Evolutionary conservation across 2,797 vertebrate species (phyloP), one percentile per base, ranked within the genome.

Genomic region (Spizella passerina): DNA sequence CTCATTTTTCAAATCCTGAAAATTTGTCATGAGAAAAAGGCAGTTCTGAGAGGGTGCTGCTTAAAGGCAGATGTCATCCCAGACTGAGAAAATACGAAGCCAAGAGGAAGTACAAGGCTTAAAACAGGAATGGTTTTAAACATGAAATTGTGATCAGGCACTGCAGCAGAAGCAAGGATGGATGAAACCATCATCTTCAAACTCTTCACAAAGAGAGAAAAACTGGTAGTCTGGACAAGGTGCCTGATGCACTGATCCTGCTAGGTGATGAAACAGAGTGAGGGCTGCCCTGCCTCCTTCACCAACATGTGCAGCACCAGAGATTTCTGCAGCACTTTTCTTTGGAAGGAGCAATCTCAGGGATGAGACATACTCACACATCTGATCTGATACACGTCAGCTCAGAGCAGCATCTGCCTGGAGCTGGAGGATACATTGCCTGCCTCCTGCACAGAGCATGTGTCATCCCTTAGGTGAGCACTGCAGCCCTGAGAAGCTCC

Each of bases 21-120:
- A 73, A 79, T 84, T 72, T 75, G 17, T 82, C 71, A 55, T 47
- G 27, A 93, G 49, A 76, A 93, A 94, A 88, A 94, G 44, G 88
- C 93, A 94, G 88, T 36, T 90, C 80, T 73, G 56, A 50, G 61
- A 93, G 43, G 22, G 53, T 61, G 69, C 82, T 8, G 15, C 83
- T 95, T 76, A 88, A 92, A 95, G 94, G 93, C 96, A 96, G 93
- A 90, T 95, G 92, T 88, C 90, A 75, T 43, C 70, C 90, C 96
- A 95, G 95, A 91, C 91, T 90, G 87, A 86, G 77, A 55, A 88
- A 69, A 18, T 66, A 81, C 1, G 66, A 88, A 95, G 91, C 89
- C 91, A 94, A 90, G 41, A 94, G 61, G 76, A 94, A 95, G 39
- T 9, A 92, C 6, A 60, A 75, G 65, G 72, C 60, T 87, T 81